Evolutionary conservation across 2,113 vertebrate species (phyloP).

Genomic region (Boleophthalmus pectinirostris): DNA sequence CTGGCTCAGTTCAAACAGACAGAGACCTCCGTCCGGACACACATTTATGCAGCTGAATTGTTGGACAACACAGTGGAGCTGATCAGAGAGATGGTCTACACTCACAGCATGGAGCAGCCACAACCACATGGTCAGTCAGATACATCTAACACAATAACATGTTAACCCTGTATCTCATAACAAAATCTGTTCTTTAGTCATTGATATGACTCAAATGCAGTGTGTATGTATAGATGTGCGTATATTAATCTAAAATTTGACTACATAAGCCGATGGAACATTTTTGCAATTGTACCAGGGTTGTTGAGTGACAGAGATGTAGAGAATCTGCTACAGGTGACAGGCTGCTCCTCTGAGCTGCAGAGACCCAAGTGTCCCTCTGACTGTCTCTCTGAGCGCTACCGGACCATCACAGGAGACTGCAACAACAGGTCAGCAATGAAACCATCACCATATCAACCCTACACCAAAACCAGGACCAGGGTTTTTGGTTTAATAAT

Average conservation of each 20-base stretch:
- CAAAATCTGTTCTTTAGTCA: background rate
- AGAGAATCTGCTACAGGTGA: constrained; percentile 69
- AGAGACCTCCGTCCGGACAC: constrained; percentile 67
- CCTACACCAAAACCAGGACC: background rate
- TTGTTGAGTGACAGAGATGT: constrained; percentile 70
- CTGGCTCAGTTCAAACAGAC: constrained; percentile 80
- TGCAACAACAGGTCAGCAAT: constrained; percentile 80
- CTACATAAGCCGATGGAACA: background rate
- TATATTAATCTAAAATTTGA: background rate
- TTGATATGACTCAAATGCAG: too few relatives aligned
- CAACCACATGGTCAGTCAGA: constrained; percentile 62
- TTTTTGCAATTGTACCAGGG: constrained; percentile 47
- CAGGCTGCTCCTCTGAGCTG: constrained; percentile 73
- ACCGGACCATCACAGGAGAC: constrained; percentile 77
- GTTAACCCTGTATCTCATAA: background rate
- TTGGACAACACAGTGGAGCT: constrained; percentile 81
- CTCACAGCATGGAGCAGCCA: constrained; percentile 68
- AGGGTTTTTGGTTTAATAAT: background rate
- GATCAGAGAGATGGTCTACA: constrained; percentile 84
- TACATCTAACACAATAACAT: background rate
- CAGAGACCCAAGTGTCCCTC: constrained; percentile 62
- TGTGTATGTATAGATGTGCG: too few relatives aligned
- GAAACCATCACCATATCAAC: background rate
- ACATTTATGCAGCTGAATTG: constrained; percentile 76
- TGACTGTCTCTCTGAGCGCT: constrained; percentile 75